phyloP scores from a whole-genome alignment of 2,113 vertebrate species.

The Embiotoca jacksoni region DNA sequence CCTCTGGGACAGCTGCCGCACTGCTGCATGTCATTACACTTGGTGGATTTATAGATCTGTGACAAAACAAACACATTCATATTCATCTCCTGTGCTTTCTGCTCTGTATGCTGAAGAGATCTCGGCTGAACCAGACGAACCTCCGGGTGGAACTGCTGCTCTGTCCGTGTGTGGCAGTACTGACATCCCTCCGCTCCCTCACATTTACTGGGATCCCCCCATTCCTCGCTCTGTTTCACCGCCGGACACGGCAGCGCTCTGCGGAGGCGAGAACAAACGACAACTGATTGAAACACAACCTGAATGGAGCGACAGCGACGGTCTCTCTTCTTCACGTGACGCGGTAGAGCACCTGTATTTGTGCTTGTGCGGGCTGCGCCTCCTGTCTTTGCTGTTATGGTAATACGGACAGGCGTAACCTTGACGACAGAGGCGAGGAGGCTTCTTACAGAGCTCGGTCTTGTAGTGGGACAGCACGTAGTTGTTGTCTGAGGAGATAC shows the following conservation, averaged over 20 bases:
- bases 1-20: conserved; percentile 96
- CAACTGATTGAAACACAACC: background rate
- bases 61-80: background rate
- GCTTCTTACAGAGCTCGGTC: conserved; percentile 98
- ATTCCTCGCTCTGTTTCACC: conserved; percentile 97
- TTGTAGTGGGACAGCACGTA: conserved; percentile 98
- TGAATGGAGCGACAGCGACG: background rate
- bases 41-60: conserved; percentile 98
- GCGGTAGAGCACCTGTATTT: conserved; percentile 92
- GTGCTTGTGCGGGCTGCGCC: conserved; percentile 96
- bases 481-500: conserved; percentile 86
- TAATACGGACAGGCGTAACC: conserved; percentile 98
- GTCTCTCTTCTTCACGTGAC: background rate
- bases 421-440: conserved; percentile 96
- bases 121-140: conserved; percentile 73
- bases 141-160: conserved; percentile 99
- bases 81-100: background rate
- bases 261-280: background rate
- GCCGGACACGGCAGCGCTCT: conserved; percentile 95
- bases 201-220: conserved; percentile 98
- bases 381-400: conserved; percentile 98
- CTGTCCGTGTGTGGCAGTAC: conserved; percentile 97
- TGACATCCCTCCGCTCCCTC: conserved; percentile 94
- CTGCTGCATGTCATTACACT: conserved; percentile 99
- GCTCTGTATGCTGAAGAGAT: background rate